Base-by-base conservation (phyloP, 2,113 vertebrate species). In the Sander vitreus region DNA sequence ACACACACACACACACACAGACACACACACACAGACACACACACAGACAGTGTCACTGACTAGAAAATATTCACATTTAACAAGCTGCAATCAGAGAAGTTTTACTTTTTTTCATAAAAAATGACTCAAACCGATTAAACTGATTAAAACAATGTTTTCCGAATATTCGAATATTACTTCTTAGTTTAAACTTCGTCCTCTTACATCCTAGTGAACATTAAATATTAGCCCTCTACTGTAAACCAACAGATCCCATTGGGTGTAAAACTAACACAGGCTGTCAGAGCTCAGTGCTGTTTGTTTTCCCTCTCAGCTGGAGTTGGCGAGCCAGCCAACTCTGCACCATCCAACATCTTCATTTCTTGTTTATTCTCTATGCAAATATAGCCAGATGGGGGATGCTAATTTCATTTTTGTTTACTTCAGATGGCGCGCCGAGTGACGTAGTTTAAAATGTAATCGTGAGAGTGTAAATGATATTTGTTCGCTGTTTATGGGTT, bases 351-450 rank as follows among this genome's bases (percentile, higher is more conserved):
- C n/a, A n/a, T 25, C 55, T 27, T 62, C 64, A 63, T 48, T 55
- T 64, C 16, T 51, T 36, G 60, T 51, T 69, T 65, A 19, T 73
- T 78, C 73, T 66, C 10, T 21, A 10, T 80, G 72, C 67, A 85
- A 73, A 80, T 10, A 11, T 25, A 73, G 47, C 64, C 85, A 86
- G 74, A 74, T 78, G 65, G 70, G 33, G 21, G 25, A 55, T 69
- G 68, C 25, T 73, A 67, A 60, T 66, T 82, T 57, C 13, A 74
- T 25, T 63, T 68, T 55, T 72, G 79, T 88, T 82, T 62, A 60
- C 72, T 47, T 73, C 47, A 67, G 80, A 63, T 9, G 48, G 10
- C 7, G 74, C 68, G 59, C 30, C 30, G 30, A 33, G 30, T 51
- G 47, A 73, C 59, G 23, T 9, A 23, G 53, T 78, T 81, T 85